These are phyloP conservation scores for Solenopsis invicta DNA, from an alignment of 1,140 invertebrate species.

Conservation along the genomic window DNA sequence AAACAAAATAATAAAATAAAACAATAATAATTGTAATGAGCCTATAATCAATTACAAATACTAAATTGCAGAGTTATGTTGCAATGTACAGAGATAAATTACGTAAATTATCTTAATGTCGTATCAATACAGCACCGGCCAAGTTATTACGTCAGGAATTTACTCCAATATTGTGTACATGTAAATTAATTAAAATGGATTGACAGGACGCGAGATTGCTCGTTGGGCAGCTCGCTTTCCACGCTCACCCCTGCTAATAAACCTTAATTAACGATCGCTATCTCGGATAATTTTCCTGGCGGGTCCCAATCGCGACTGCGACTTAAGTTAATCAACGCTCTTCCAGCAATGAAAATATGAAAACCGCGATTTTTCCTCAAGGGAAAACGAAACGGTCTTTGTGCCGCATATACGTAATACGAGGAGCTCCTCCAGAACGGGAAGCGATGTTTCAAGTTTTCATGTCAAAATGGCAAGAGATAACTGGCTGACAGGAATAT, in stretches of 20 bases:
- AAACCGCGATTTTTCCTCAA: conserved; percentile 47
- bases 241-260: conserved; percentile 48
- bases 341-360: conserved; percentile 48
- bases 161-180: conserved; percentile 62
- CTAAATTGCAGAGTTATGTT: conserved; percentile 32
- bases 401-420: not conserved
- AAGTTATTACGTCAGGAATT: conserved; percentile 64
- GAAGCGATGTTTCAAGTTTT: not conserved
- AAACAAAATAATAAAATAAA: conserved; percentile 19
- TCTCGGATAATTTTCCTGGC: conserved; percentile 59
- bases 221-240: conserved; percentile 57
- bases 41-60: conserved; percentile 39
- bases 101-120: conserved; percentile 59
- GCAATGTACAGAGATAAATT: conserved; percentile 30
- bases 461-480: conserved; percentile 34
- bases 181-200: conserved; percentile 65
- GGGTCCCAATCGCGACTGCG: conserved; percentile 17
- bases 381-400: not conserved
- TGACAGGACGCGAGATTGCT: conserved; percentile 63
- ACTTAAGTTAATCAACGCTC: conserved; percentile 55
- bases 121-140: conserved; percentile 41
- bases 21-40: conserved; percentile 25
- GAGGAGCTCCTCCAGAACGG: not conserved
- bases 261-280: conserved; percentile 63
- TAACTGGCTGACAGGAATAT: conserved; percentile 19